Conservation (phyloP, 2,888 invertebrate genomes). For the Drosophila formosana region DNA sequence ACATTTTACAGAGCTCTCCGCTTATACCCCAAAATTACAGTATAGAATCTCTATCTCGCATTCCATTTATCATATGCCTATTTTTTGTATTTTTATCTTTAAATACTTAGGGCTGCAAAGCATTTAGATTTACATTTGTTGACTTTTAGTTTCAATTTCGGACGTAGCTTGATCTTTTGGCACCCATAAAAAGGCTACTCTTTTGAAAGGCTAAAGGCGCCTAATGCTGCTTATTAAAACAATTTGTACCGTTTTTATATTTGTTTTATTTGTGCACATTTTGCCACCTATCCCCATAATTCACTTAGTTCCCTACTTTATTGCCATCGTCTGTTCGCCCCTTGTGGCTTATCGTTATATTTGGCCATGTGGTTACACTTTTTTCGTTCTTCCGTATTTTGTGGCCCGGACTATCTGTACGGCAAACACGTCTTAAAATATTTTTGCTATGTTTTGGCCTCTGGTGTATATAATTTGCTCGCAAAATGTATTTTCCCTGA, state of each 20-base stretch:
- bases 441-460: slow-evolving; percentile 23
- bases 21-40: background rate
- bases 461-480: slow-evolving; percentile 53
- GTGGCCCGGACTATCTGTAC: slow-evolving; percentile 12
- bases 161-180: slow-evolving; percentile 4
- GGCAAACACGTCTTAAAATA: slow-evolving; percentile 52
- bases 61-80: slow-evolving; percentile 8
- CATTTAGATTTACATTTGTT: background rate
- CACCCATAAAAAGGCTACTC: slow-evolving; percentile 21
- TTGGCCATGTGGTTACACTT: slow-evolving; percentile 50
- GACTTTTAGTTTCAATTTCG: background rate
- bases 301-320: slow-evolving; percentile 58
- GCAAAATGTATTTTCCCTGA: slow-evolving; percentile 49
- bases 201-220: slow-evolving; percentile 1
- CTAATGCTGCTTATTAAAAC: slow-evolving; percentile 43
- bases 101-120: background rate
- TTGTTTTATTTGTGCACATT: slow-evolving; percentile 56
- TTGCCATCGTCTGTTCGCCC: slow-evolving; percentile 35
- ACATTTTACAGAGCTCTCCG: background rate
- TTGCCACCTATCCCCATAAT: slow-evolving; percentile 48
- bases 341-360: slow-evolving; percentile 53
- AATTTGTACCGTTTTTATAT: slow-evolving; percentile 50
- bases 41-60: background rate
- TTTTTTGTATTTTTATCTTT: background rate
- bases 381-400: background rate